These are phyloP conservation scores for Mormyrus lacerda DNA, from an alignment of 2,113 vertebrate species.

Conservation along the genomic window DNA sequence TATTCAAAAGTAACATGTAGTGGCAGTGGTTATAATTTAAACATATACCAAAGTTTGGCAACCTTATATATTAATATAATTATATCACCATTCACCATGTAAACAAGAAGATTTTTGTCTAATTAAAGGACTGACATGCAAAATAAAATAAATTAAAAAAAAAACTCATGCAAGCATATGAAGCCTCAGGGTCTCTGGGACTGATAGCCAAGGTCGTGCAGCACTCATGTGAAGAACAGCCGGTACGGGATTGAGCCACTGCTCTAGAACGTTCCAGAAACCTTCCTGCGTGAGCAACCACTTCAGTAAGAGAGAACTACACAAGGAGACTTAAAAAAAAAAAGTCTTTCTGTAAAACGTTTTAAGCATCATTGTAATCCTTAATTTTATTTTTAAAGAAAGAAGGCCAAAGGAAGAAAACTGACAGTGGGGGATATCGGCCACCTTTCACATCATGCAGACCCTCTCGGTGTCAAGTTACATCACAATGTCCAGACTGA, in stretches of 20 bases:
- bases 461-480: slow-evolving; percentile 47
- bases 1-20: slow-evolving; percentile 70
- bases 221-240: slow-evolving; percentile 77
- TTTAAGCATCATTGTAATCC: slow-evolving; percentile 28
- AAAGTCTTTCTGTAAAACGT: slow-evolving; percentile 45
- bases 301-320: not conserved
- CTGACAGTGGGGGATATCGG: slow-evolving; percentile 52
- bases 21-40: slow-evolving; percentile 69
- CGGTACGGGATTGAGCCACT: slow-evolving; percentile 54
- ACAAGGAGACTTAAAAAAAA: slow-evolving; percentile 19
- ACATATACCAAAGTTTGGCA: slow-evolving; percentile 91
- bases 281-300: slow-evolving; percentile 46
- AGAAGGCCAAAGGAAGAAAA: slow-evolving; percentile 45
- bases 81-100: slow-evolving; percentile 82
- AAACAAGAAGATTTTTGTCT: slow-evolving; percentile 75
- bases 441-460: slow-evolving; percentile 61
- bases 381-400: slow-evolving; percentile 48
- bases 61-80: slow-evolving; percentile 64
- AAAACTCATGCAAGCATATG: slow-evolving; percentile 81
- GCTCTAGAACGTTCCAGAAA: slow-evolving; percentile 28
- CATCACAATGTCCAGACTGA: slow-evolving; percentile 13
- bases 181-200: slow-evolving; percentile 21
- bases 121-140: slow-evolving; percentile 80
- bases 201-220: slow-evolving; percentile 68
- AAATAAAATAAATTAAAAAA: slow-evolving; percentile 36